Evolutionary conservation across 30 jellyfish, hydroid and myxozoan genomes (phyloP).

Genomic region (Hydra vulgaris): DNA sequence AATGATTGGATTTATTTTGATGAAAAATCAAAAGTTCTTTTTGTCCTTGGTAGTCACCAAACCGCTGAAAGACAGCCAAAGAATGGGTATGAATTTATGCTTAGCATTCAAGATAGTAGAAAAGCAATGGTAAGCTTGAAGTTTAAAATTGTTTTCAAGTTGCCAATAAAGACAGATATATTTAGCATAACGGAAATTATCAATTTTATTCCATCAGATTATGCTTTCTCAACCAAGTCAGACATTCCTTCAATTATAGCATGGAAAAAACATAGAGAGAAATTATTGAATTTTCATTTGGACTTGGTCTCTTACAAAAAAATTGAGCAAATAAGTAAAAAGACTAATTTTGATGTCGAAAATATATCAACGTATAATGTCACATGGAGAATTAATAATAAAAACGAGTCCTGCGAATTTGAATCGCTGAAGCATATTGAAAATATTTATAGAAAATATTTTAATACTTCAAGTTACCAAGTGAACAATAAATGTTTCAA

Average conservation of each 20-base stretch:
- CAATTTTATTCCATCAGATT: background rate
- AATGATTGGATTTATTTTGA: conserved; percentile 16
- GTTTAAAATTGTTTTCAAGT: background rate
- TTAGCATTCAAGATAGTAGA: conserved; percentile 22
- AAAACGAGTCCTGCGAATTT: background rate
- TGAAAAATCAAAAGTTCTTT: conserved; percentile 3
- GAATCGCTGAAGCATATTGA: conserved; percentile 3
- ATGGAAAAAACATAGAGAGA: background rate
- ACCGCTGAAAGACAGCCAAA: conserved; percentile 10
- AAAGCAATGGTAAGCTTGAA: background rate
- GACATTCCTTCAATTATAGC: background rate
- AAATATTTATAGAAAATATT: background rate
- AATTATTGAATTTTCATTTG: background rate
- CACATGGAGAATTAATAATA: conserved; percentile 3
- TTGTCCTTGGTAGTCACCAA: background rate
- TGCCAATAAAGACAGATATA: background rate
- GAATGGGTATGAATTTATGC: conserved; percentile 16
- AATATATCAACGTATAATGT: background rate
- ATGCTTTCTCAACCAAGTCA: background rate
- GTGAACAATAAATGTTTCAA: conserved; percentile 3
- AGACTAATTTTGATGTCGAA: background rate
- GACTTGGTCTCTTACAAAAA: background rate
- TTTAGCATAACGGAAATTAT: conserved; percentile 5
- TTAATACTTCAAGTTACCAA: background rate
- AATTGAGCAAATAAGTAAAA: background rate